phyloP scores from a whole-genome alignment of 2,797 vertebrate species.

The Phaenicophaeus curvirostris region DNA sequence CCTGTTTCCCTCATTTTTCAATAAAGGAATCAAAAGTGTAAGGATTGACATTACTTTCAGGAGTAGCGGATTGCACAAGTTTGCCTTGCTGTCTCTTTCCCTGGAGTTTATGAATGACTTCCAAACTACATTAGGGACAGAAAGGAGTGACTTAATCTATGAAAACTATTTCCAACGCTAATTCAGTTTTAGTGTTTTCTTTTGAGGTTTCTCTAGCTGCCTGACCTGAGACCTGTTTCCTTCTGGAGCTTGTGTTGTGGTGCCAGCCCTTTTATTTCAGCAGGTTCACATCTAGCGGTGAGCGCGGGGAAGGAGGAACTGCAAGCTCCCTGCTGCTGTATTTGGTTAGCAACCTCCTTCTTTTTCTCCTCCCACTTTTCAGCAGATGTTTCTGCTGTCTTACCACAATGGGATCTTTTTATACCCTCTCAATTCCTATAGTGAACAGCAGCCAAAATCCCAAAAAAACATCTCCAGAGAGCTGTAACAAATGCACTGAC shows the following conservation, averaged over 20 bases:
- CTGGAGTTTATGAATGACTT: background rate
- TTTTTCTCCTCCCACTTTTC: slow-evolving; percentile 15
- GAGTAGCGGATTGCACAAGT: background rate
- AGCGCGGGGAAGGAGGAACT: background rate
- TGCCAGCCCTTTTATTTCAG: slow-evolving; percentile 33
- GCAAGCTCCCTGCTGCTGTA: slow-evolving; percentile 28
- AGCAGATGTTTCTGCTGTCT: slow-evolving; percentile 60
- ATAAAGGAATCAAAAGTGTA: background rate
- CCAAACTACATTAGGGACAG: background rate
- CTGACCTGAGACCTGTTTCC: slow-evolving; percentile 18
- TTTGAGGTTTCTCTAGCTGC: slow-evolving; percentile 21
- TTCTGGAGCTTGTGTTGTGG: background rate
- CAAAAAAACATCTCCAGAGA: slow-evolving; percentile 18
- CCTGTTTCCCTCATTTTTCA: background rate
- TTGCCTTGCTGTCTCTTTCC: background rate
- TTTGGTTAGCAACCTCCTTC: slow-evolving; percentile 1
- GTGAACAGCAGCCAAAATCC: slow-evolving; percentile 24
- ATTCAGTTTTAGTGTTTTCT: slow-evolving; percentile 10
- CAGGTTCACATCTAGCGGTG: background rate
- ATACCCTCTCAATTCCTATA: slow-evolving; percentile 18
- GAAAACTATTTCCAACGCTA: background rate
- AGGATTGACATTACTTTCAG: background rate
- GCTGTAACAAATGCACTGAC: slow-evolving; percentile 39
- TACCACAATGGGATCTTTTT: slow-evolving; percentile 41
- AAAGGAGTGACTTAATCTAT: background rate